phyloP scores from a whole-genome alignment of 2,888 invertebrate genomes.

The Sphaerophoria taeniata region DNA sequence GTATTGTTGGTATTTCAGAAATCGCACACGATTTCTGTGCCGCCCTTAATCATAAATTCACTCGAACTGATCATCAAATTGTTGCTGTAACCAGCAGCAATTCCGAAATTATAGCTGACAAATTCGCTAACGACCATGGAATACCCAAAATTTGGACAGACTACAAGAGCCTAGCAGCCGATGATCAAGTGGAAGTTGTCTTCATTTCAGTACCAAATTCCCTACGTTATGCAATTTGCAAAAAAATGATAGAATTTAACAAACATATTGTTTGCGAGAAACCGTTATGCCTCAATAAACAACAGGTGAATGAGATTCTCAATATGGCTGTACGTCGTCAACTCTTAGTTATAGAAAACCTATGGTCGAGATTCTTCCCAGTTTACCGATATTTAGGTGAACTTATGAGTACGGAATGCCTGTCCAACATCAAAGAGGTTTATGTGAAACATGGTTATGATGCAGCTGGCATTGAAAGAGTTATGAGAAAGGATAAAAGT shows the following conservation, averaged over 20 bases:
- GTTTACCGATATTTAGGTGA: conserved; percentile 87
- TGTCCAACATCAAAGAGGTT: conserved; percentile 88
- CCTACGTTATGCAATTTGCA: conserved; percentile 87
- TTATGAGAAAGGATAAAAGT: conserved; percentile 87
- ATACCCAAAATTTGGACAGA: conserved; percentile 88
- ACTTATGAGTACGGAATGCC: conserved; percentile 80
- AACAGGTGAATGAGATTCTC: conserved; percentile 87
- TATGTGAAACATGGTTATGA: conserved; percentile 87
- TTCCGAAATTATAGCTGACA: conserved; percentile 86
- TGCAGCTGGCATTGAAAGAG: conserved; percentile 83
- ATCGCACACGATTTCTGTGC: conserved; percentile 92
- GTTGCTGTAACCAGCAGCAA: conserved; percentile 90
- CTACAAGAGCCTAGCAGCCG: conserved; percentile 88
- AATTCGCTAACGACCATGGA: conserved; percentile 88
- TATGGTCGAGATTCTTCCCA: conserved; percentile 93
- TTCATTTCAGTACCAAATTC: conserved; percentile 91
- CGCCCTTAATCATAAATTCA: conserved; percentile 85
- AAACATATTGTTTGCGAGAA: conserved; percentile 95
- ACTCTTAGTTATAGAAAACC: conserved; percentile 91
- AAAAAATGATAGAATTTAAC: conserved; percentile 89
- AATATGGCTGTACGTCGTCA: conserved; percentile 86
- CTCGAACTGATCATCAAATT: conserved; percentile 86
- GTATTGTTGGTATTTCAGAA: conserved; percentile 91
- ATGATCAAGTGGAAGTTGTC: conserved; percentile 90
- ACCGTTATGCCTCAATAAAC: conserved; percentile 90